Evolutionary conservation across 2,797 vertebrate species (phyloP).

Genomic region (Chaenodraco wilsoni): DNA sequence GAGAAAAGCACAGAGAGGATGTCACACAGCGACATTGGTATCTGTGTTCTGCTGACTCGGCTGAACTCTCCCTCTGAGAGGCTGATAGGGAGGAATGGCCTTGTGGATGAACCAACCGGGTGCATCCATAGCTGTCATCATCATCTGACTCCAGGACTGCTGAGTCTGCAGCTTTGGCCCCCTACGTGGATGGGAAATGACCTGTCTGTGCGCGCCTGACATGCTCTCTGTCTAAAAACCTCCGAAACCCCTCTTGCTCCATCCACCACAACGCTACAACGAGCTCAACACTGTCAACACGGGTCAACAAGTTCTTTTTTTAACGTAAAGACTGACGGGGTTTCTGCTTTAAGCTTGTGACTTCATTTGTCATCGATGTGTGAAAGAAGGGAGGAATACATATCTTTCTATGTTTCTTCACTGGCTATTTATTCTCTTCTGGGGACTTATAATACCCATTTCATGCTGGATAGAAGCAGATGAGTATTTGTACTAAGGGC

Average conservation of each 20-base stretch:
- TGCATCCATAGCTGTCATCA: slow-evolving; percentile 84
- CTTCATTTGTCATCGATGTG: slow-evolving; percentile 38
- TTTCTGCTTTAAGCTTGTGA: slow-evolving; percentile 22
- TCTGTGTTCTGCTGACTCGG: slow-evolving; percentile 80
- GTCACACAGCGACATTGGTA: slow-evolving; percentile 76
- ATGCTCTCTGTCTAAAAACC: slow-evolving; percentile 75
- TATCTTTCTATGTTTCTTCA: background rate
- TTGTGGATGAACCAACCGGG: slow-evolving; percentile 70
- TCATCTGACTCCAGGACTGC: slow-evolving; percentile 80
- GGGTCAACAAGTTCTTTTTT: slow-evolving; percentile 39
- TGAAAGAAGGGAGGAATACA: background rate
- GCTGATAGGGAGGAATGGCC: slow-evolving; percentile 84
- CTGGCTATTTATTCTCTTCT: background rate
- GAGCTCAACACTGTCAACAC: slow-evolving; percentile 39
- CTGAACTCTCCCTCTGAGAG: slow-evolving; percentile 80
- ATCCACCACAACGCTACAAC: slow-evolving; percentile 41
- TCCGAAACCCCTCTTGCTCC: slow-evolving; percentile 34
- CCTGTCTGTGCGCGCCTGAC: slow-evolving; percentile 80
- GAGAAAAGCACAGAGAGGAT: slow-evolving; percentile 57
- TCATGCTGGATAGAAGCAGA: slow-evolving; percentile 1
- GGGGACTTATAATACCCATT: background rate
- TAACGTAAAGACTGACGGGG: slow-evolving; percentile 29
- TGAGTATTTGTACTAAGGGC: background rate
- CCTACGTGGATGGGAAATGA: slow-evolving; percentile 82
- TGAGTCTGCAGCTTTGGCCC: slow-evolving; percentile 76